phyloP scores from a whole-genome alignment of 2,797 vertebrate species.

The Lagodon rhomboides region DNA sequence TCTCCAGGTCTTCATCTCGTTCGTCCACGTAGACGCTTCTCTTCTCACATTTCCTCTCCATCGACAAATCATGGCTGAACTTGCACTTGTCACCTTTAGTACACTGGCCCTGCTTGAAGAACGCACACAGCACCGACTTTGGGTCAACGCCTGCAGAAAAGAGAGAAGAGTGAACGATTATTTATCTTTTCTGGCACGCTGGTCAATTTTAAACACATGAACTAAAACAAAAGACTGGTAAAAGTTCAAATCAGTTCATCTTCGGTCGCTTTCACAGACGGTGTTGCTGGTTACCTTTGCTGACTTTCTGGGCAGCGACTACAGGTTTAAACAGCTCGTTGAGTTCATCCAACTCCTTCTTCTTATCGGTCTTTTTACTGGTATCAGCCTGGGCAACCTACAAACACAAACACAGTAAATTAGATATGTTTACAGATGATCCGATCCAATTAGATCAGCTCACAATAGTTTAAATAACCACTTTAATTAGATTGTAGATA shows the following conservation, averaged over 20 bases:
- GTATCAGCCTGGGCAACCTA: slow-evolving; percentile 85
- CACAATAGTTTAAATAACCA: neutral
- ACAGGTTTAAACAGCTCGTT: slow-evolving; percentile 99
- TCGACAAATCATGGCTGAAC: slow-evolving; percentile 95
- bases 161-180: neutral
- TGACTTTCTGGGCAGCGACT: slow-evolving; percentile 96
- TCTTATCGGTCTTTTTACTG: slow-evolving; percentile 94
- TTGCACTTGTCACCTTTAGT: slow-evolving; percentile 99
- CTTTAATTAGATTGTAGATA: neutral
- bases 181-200: neutral
- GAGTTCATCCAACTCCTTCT: slow-evolving; percentile 95
- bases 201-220: neutral
- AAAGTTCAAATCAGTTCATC: neutral
- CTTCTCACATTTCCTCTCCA: slow-evolving; percentile 98
- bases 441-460: neutral
- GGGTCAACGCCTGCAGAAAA: slow-evolving; percentile 92
- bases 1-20: slow-evolving; percentile 96
- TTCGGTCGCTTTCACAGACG: neutral
- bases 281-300: slow-evolving; percentile 89
- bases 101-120: slow-evolving; percentile 99
- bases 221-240: neutral
- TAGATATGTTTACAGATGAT: neutral
- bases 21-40: slow-evolving; percentile 95
- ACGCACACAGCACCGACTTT: slow-evolving; percentile 98
- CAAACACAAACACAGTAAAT: slow-evolving; percentile 27